Percentiles rank a stretch among this genome's conserved stretches.
These are phyloP conservation scores for Ennomos fuscantarius DNA, from an alignment of 2,888 invertebrate genomes.

Conservation along the genomic window DNA sequence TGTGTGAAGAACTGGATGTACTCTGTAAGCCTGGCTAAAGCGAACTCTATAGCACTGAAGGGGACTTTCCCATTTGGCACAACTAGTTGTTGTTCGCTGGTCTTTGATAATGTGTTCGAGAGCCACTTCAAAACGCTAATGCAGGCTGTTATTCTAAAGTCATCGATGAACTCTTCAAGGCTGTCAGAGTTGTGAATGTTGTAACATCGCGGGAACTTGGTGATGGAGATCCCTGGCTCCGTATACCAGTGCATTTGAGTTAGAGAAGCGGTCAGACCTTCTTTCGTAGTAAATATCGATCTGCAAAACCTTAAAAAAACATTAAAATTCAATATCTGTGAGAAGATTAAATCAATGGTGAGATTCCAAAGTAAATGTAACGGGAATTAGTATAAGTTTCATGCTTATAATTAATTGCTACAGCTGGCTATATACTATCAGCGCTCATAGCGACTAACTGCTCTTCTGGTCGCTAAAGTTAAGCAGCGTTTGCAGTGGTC, in stretches of 20 bases:
- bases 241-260: slow-evolving; percentile 95
- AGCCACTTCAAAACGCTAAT: slow-evolving; percentile 93
- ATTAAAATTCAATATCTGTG: background rate
- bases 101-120: slow-evolving; percentile 82
- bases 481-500: no score
- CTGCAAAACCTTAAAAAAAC: slow-evolving; percentile 90
- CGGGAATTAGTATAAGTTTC: no score
- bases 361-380: no score
- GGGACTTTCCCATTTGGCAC: slow-evolving; percentile 88
- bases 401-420: no score
- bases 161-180: slow-evolving; percentile 92
- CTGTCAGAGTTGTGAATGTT: slow-evolving; percentile 93
- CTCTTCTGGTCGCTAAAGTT: no score
- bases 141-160: slow-evolving; percentile 95
- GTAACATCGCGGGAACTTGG: slow-evolving; percentile 95
- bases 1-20: slow-evolving; percentile 90
- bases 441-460: no score
- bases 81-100: slow-evolving; percentile 84
- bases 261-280: slow-evolving; percentile 91
- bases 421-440: no score
- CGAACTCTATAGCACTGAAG: slow-evolving; percentile 91
- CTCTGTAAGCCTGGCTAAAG: slow-evolving; percentile 91
- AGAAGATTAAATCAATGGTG: no score
- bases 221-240: slow-evolving; percentile 91
- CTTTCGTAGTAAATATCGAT: slow-evolving; percentile 96